phyloP scores from a whole-genome alignment of 2,797 vertebrate genomes.

The Dermochelys coriacea region DNA sequence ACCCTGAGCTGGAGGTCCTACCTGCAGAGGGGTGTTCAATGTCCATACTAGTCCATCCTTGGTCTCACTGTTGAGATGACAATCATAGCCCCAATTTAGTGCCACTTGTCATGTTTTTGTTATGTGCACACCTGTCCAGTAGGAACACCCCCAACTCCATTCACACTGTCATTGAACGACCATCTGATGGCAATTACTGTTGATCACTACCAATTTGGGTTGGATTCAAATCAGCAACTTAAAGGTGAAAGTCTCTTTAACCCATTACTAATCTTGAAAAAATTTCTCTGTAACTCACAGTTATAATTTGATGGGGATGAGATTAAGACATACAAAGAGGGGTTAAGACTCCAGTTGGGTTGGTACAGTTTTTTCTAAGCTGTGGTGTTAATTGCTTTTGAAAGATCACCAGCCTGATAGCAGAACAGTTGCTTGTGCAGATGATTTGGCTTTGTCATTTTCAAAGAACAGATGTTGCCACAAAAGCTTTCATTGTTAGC shows the following conservation, averaged over 20 bases:
- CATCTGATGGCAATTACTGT: rapidly evolving
- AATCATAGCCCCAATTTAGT: neutral
- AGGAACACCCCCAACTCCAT: neutral
- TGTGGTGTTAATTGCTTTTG: neutral
- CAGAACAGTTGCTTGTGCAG: conserved; percentile 71
- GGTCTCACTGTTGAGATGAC: neutral
- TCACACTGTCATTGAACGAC: rapidly evolving
- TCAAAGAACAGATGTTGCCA: conserved; percentile 72
- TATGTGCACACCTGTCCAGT: neutral
- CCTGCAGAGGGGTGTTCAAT: neutral
- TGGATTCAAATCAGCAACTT: rapidly evolving
- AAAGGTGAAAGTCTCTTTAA: neutral
- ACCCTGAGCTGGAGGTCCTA: neutral
- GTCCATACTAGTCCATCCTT: neutral
- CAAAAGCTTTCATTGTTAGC: conserved; percentile 72
- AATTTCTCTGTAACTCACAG: neutral
- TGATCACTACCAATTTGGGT: rapidly evolving
- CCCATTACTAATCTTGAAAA: neutral
- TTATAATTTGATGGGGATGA: rapidly evolving
- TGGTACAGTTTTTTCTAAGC: neutral
- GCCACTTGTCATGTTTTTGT: neutral
- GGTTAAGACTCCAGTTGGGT: neutral
- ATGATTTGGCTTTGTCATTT: conserved; percentile 75
- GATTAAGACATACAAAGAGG: neutral
- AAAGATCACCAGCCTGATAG: conserved; percentile 69